phyloP scores from a whole-genome alignment of 2,888 invertebrate species.

The Eurytoma californica region DNA sequence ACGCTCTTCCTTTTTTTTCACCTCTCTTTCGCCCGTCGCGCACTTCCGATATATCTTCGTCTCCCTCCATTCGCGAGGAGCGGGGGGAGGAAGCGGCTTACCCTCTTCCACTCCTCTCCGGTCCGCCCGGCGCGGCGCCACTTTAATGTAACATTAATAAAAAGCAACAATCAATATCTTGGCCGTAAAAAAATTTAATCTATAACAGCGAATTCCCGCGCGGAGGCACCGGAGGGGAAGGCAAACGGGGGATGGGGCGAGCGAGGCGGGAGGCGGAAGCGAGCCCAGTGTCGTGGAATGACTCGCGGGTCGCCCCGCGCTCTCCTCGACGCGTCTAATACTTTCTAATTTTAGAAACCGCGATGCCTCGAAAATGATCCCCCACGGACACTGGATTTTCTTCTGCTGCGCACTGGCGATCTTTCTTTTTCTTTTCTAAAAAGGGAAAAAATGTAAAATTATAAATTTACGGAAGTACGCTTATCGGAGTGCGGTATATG shows the following conservation, averaged over 20 bases:
- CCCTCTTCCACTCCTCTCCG: conserved; percentile 20
- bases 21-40: conserved; percentile 25
- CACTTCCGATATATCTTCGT: conserved; percentile 22
- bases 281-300: conserved; percentile 19
- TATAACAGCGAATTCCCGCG: conserved; percentile 71
- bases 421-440: too few relatives aligned
- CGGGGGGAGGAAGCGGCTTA: background rate
- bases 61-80: conserved; percentile 47
- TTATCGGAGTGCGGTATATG: too few relatives aligned
- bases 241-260: conserved; percentile 3
- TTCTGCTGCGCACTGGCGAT: too few relatives aligned
- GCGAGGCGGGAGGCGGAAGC: background rate
- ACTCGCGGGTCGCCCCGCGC: conserved; percentile 1
- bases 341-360: background rate
- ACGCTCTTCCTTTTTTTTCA: conserved; percentile 2
- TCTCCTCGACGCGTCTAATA: background rate
- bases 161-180: conserved; percentile 75
- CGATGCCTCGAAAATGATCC: too few relatives aligned
- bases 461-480: too few relatives aligned
- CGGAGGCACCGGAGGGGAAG: conserved; percentile 47
- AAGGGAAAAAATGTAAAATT: too few relatives aligned
- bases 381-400: too few relatives aligned
- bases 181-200: conserved; percentile 73
- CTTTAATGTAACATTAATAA: conserved; percentile 75
- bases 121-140: conserved; percentile 60